Conservation (phyloP, 2,888 invertebrate species). For the Acronicta psi region DNA sequence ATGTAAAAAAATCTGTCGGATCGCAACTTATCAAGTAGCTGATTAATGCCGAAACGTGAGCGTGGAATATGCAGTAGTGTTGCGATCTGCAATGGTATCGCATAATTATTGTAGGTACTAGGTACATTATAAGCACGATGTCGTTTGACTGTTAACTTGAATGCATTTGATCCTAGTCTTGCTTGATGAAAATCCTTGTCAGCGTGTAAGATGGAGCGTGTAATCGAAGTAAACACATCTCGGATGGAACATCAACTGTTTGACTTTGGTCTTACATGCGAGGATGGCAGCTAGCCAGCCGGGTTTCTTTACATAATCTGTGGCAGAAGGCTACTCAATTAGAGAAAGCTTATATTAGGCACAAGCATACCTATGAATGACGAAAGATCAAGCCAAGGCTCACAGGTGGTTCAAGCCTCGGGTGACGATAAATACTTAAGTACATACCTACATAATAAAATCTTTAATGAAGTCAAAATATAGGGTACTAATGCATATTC, state of each 20-base stretch:
- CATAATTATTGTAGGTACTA: slow-evolving; percentile 33
- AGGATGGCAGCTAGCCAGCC: too few relatives aligned
- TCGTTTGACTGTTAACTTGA: neutral
- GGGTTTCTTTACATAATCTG: neutral
- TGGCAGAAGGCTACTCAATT: neutral
- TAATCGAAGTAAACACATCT: too few relatives aligned
- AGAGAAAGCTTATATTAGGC: neutral
- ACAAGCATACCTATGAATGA: neutral
- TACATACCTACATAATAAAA: neutral
- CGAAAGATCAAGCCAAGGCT: slow-evolving; percentile 1
- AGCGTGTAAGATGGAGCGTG: too few relatives aligned
- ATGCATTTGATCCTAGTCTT: too few relatives aligned
- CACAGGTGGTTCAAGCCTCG: slow-evolving; percentile 2
- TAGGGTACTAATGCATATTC: neutral
- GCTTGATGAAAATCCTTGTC: too few relatives aligned
- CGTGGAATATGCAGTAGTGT: slow-evolving; percentile 40
- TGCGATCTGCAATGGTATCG: slow-evolving; percentile 23
- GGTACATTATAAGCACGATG: slow-evolving; percentile 10
- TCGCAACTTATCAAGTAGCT: slow-evolving; percentile 32
- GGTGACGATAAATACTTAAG: slow-evolving; percentile 14
- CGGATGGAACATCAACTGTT: too few relatives aligned
- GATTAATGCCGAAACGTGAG: slow-evolving; percentile 52
- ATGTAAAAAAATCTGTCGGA: slow-evolving; percentile 43
- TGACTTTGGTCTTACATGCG: too few relatives aligned
- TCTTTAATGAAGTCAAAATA: neutral